Percentiles rank a stretch among this genome's conserved stretches.
Evolutionary conservation across 2,113 vertebrate genomes (phyloP).

Genomic region (Piprites chloris): DNA sequence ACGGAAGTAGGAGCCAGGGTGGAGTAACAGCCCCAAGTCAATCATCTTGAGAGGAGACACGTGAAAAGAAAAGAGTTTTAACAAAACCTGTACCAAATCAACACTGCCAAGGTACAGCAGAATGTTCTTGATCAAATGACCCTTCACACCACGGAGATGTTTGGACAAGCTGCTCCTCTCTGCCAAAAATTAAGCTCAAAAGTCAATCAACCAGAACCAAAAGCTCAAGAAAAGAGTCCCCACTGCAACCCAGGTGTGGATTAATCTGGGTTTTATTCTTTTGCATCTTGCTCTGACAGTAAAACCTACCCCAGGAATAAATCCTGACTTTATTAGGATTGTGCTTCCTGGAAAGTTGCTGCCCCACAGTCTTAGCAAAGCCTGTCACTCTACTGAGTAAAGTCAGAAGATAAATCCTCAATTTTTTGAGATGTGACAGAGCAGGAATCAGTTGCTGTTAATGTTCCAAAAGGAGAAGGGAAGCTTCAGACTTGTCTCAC

Average conservation of each 20-base stretch:
- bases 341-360: background rate
- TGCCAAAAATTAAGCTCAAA: background rate
- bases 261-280: background rate
- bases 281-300: background rate
- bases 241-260: rapidly evolving
- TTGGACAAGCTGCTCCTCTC: background rate
- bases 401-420: background rate
- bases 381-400: background rate
- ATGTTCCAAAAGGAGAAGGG: background rate
- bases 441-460: background rate
- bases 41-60: slow-evolving; percentile 73
- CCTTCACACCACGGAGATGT: background rate
- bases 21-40: slow-evolving; percentile 78
- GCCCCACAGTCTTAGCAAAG: background rate
- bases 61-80: background rate
- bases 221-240: background rate
- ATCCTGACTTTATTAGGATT: background rate
- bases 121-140: background rate
- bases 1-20: slow-evolving; percentile 82
- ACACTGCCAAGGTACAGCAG: background rate
- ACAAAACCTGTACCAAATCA: background rate
- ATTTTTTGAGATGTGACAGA: background rate
- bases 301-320: background rate
- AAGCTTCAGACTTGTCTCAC: background rate
- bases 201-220: background rate